Evolutionary conservation across 2,888 invertebrate genomes (phyloP).

Genomic region (Lasioglossum zephyrum): DNA sequence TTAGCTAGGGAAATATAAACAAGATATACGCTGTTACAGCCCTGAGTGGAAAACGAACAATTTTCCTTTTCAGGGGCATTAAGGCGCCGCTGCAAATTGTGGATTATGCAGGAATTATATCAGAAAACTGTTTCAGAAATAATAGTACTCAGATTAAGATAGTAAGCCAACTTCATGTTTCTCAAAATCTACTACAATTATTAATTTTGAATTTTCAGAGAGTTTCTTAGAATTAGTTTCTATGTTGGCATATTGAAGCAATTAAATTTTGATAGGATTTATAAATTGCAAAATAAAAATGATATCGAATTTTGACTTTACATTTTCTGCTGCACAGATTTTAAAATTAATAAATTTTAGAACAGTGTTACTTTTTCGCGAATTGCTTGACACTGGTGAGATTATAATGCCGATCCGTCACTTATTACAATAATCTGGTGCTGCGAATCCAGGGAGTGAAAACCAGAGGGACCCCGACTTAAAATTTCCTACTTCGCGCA

Average conservation of each 20-base stretch:
- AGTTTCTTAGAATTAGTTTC: neutral
- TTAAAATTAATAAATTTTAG: neutral
- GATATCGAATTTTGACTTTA: neutral
- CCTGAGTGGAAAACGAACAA: slow-evolving; percentile 10
- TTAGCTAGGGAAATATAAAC: slow-evolving; percentile 68
- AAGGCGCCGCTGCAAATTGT: neutral
- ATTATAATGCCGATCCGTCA: neutral
- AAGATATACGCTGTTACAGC: slow-evolving; percentile 40
- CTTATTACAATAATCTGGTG: slow-evolving; percentile 16
- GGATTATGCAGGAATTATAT: neutral
- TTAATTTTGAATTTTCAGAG: neutral
- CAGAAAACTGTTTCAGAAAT: neutral
- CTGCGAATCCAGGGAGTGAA: slow-evolving; percentile 22
- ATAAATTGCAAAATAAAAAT: neutral
- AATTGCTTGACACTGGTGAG: neutral
- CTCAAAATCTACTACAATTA: neutral
- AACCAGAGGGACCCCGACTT: slow-evolving; percentile 49
- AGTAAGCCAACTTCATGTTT: neutral
- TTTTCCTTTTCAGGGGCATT: slow-evolving; percentile 9
- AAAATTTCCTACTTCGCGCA: slow-evolving; percentile 51
- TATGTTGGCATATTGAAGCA: neutral
- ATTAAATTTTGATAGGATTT: neutral
- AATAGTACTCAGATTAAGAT: neutral
- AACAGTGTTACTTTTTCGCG: neutral
- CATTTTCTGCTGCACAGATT: neutral